Conservation (phyloP, 2,113 vertebrate species). For the Xenopus tropicalis region UCB_Xtro_10.0 CM004447.2:11562001-11562500, state of each 20-base stretch:
- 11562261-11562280: constrained; percentile 38
- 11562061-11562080: background rate
- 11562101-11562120: background rate
- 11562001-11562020: no score
- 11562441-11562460: no score
- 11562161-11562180: constrained; percentile 33
- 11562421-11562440: no score
- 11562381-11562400: no score
- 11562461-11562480: no score
- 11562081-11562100: background rate
- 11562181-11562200: constrained; percentile 34
- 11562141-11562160: constrained; percentile 21
- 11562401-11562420: no score
- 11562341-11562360: constrained; percentile 35
- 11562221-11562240: constrained; percentile 11
- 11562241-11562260: constrained; percentile 26
- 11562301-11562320: constrained; percentile 48
- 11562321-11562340: constrained; percentile 34
- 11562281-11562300: constrained; percentile 52
- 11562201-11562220: constrained; percentile 30
- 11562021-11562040: no score
- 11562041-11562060: no score
- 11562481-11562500: no score
- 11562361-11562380: constrained; percentile 43
- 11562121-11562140: constrained; percentile 15